Evolutionary conservation across 2,888 invertebrate species (phyloP), one percentile per base, ranked within the genome.

Genomic region (Calliphora vomitoria): DNA sequence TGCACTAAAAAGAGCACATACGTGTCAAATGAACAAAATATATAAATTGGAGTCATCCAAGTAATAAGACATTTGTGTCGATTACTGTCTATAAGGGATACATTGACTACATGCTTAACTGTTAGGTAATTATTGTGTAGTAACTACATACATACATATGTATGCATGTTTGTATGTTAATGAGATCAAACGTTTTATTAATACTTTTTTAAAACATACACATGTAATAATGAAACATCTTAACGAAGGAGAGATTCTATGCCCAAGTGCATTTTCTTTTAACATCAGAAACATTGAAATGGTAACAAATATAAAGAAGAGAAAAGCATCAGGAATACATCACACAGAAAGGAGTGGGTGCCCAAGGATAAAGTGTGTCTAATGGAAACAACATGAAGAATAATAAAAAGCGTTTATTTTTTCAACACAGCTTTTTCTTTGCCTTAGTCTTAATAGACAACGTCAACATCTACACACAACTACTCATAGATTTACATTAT

Each of bases 331-430:
- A 44, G 0, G n/a, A 55, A 25, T 13, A 53, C 53, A 47, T 41
- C 3, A 55, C 31, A 66, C 41, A 5, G n/a, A n/a, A 82, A 58
- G n/a, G 47, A 18, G 38, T 31, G 18, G 41, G 25, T 60, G 75
- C 68, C 38, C 18, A 50, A 72, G 69, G 82, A 76, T 76, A 18
- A 60, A 60, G 58, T 20, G 11, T 47, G 44, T 60, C 47, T 13
- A 69, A 35, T 25, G 6, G 8, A 55, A 68, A 78, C 11, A 58
- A 58, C n/a, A 60, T 38, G 8, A 38, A 64, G 44, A 41, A 58
- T 35, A 35, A 15, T 1, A 15, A n/a, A 58, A 60, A 25, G 41
- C 11, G 47, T 60, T 13, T 15, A n/a, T n/a, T 68, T 38, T 60
- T 58, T 82, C 8, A 80, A 68, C 8, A 41, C 20, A 13, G 15